phyloP scores from a whole-genome alignment of 2,888 invertebrate genomes.

The Fragum fragum region DNA sequence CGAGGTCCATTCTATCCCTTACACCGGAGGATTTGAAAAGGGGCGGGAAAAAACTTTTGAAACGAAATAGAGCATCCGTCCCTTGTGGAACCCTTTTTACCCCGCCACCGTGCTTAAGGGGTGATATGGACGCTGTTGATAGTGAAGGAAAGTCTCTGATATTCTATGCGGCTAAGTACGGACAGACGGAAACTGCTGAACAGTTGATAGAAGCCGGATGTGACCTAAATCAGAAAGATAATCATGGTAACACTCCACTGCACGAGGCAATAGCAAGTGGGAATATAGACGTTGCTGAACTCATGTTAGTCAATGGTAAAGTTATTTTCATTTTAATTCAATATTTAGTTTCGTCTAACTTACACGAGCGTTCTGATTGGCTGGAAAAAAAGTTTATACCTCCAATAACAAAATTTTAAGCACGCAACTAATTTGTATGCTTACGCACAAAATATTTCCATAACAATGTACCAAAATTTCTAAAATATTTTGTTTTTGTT shows the following conservation, averaged over 20 bases:
- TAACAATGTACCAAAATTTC: too few species aligned
- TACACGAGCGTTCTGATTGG: too few species aligned
- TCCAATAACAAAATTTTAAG: too few species aligned
- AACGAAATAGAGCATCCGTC: background rate
- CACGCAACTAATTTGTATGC: too few species aligned
- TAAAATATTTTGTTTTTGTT: too few species aligned
- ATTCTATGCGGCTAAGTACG: constrained; percentile 69
- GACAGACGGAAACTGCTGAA: constrained; percentile 62
- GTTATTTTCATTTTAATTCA: too few species aligned
- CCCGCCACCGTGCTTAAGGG: constrained; percentile 43
- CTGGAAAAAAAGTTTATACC: too few species aligned
- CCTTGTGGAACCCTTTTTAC: background rate
- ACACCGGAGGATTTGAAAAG: constrained; percentile 18
- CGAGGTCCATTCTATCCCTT: background rate
- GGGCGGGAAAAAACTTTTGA: constrained; percentile 11
- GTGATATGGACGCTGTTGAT: constrained; percentile 64
- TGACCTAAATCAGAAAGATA: constrained; percentile 56
- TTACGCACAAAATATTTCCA: too few species aligned
- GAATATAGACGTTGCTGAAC: constrained; percentile 59
- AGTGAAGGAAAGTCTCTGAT: constrained; percentile 63
- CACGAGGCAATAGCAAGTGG: constrained; percentile 68
- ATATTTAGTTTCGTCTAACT: too few species aligned
- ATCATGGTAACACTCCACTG: constrained; percentile 61
- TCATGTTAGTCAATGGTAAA: constrained; percentile 68
- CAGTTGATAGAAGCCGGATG: constrained; percentile 67